Evolutionary conservation across 2,797 vertebrate genomes (phyloP).

Genomic region (Rachycentron canadum): DNA sequence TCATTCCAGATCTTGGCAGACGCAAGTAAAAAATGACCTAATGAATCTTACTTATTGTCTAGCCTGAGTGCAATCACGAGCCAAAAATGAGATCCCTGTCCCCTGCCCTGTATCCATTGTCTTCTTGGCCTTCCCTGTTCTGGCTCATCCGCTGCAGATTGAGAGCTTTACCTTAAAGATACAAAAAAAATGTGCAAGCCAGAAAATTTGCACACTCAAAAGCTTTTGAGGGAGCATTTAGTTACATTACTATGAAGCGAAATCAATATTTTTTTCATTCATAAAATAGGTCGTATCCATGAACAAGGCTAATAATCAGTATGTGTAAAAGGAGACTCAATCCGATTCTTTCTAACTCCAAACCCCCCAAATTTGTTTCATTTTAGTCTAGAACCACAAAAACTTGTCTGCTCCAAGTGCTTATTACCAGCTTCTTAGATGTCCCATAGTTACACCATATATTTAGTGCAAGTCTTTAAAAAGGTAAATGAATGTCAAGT

Average conservation of each 20-base stretch:
- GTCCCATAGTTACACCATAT: neutral
- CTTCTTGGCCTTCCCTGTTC: conserved; percentile 73
- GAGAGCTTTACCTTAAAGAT: conserved; percentile 68
- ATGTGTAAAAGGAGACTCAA: neutral
- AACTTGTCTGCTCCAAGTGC: neutral
- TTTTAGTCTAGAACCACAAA: neutral
- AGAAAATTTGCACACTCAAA: conserved; percentile 50
- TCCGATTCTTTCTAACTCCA: neutral
- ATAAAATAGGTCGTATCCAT: conserved; percentile 2
- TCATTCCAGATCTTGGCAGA: conserved; percentile 98
- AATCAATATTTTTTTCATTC: neutral
- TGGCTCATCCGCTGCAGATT: conserved; percentile 62
- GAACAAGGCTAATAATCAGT: neutral
- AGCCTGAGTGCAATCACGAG: conserved; percentile 91
- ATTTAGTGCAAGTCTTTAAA: neutral
- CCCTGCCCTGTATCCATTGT: conserved; percentile 81
- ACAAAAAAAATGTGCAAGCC: conserved; percentile 45
- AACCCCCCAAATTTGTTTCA: neutral
- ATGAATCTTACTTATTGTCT: conserved; percentile 99
- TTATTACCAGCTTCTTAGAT: neutral
- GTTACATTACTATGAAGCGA: conserved; percentile 2
- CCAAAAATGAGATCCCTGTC: conserved; percentile 94
- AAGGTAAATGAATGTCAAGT: neutral
- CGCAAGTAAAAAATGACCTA: conserved; percentile 98
- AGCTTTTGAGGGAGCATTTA: conserved; percentile 28